Conservation (phyloP, 2,113 vertebrate genomes). For the Sapayoa aenigma region DNA sequence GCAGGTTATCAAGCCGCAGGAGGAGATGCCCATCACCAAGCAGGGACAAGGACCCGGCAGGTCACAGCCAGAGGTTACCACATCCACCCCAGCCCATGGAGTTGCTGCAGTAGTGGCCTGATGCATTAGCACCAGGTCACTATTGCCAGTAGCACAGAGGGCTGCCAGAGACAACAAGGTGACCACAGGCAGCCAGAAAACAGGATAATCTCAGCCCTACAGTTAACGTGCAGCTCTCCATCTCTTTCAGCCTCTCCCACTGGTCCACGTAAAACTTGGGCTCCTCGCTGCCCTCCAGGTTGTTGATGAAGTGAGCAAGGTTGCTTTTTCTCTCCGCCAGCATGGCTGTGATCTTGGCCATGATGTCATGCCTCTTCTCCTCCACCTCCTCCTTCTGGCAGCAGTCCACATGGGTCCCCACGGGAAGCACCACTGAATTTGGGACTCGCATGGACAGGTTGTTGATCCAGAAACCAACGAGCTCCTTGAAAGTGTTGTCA, state of each 20-base stretch:
- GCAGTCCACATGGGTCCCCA: conserved; percentile 70
- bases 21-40: background rate
- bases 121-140: background rate
- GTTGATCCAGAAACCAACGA: conserved; percentile 74
- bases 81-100: accelerated
- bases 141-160: background rate
- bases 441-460: conserved; percentile 73
- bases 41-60: background rate
- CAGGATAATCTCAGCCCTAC: background rate
- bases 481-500: conserved; percentile 54
- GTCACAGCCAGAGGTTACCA: background rate
- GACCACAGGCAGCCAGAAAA: background rate
- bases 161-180: background rate
- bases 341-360: conserved; percentile 45
- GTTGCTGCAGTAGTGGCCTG: background rate
- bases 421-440: conserved; percentile 65
- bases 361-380: conserved; percentile 60
- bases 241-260: conserved; percentile 60
- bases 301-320: conserved; percentile 46
- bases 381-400: conserved; percentile 58
- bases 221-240: conserved; percentile 29
- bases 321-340: conserved; percentile 42
- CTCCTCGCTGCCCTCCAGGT: conserved; percentile 51
- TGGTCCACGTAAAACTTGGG: conserved; percentile 54
- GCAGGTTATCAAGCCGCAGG: background rate